Conservation (phyloP, 2,113 vertebrate genomes). For the Brevimyrus niger region DNA sequence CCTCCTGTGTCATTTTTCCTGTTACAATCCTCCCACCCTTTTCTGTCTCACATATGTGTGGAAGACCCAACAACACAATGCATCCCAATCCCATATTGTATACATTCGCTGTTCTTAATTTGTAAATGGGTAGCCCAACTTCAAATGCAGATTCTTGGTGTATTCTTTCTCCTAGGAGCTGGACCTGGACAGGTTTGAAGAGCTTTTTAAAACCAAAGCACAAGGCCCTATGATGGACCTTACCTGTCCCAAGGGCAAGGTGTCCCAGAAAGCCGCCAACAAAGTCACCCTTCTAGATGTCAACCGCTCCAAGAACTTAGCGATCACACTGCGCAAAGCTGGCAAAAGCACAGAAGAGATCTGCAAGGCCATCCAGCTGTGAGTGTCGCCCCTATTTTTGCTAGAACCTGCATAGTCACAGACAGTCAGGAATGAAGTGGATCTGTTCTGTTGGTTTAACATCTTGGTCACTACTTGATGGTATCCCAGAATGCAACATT, state of each 20-base stretch:
- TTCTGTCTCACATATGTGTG: background rate
- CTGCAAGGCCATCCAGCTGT: slow-evolving; percentile 91
- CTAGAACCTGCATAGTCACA: background rate
- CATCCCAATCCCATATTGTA: background rate
- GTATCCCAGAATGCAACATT: background rate
- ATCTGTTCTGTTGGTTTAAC: background rate
- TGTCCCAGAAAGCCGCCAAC: slow-evolving; percentile 70
- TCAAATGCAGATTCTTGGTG: background rate
- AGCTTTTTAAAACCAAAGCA: slow-evolving; percentile 93
- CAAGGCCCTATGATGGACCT: slow-evolving; percentile 83
- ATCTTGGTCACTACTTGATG: background rate
- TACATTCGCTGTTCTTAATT: background rate
- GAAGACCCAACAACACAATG: background rate
- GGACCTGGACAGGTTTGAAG: slow-evolving; percentile 90
- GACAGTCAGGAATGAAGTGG: background rate
- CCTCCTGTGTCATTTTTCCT: background rate
- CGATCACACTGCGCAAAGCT: slow-evolving; percentile 90
- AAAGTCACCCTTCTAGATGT: slow-evolving; percentile 86
- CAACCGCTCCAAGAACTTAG: slow-evolving; percentile 93
- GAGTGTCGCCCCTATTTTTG: slow-evolving; percentile 20
- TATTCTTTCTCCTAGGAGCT: slow-evolving; percentile 63
- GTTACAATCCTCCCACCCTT: background rate
- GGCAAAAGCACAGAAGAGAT: slow-evolving; percentile 85
- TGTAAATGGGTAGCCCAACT: background rate
- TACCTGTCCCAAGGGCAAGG: slow-evolving; percentile 78